These are phyloP conservation scores for Oncorhynchus masou DNA, from an alignment of 2,113 vertebrate genomes.

Conservation along the genomic window DNA sequence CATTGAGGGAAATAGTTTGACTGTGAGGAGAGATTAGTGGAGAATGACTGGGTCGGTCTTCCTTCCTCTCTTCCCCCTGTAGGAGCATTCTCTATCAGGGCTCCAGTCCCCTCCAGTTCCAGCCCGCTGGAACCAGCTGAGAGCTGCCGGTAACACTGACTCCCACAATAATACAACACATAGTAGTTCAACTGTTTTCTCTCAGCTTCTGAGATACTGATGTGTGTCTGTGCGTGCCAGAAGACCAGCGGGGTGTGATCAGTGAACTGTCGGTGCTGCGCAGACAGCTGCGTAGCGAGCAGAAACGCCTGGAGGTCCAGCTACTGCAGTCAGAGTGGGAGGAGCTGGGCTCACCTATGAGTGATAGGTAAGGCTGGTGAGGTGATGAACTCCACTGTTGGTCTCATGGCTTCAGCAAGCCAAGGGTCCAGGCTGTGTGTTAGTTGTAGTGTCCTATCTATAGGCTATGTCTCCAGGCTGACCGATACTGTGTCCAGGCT, in stretches of 20 bases:
- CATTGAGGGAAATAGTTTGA: background rate
- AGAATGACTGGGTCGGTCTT: background rate
- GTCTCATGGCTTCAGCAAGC: background rate
- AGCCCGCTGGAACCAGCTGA: conserved; percentile 84
- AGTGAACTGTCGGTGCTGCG: conserved; percentile 84
- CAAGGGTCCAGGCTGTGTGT: background rate
- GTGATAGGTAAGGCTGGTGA: conserved; percentile 65
- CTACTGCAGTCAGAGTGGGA: conserved; percentile 74
- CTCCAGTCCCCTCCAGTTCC: conserved; percentile 86
- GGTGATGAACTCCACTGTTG: background rate
- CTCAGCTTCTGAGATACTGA: background rate
- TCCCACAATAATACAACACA: background rate
- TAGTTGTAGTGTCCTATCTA: background rate
- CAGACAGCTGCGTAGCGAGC: conserved; percentile 82
- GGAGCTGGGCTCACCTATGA: conserved; percentile 56
- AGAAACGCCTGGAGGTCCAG: conserved; percentile 79
- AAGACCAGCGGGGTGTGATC: conserved; percentile 80
- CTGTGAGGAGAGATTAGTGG: no score
- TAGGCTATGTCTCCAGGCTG: conserved; percentile 34
- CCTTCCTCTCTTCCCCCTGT: background rate
- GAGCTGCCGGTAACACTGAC: conserved; percentile 79
- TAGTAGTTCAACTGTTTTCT: background rate
- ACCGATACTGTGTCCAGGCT: conserved; percentile 9
- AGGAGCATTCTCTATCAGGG: conserved; percentile 77
- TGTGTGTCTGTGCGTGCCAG: conserved; percentile 55